A percentile compares a stretch with the other conserved stretches of the same genome.
Conservation (phyloP, 2,888 invertebrate genomes). For the Steromphala cineraria region DNA sequence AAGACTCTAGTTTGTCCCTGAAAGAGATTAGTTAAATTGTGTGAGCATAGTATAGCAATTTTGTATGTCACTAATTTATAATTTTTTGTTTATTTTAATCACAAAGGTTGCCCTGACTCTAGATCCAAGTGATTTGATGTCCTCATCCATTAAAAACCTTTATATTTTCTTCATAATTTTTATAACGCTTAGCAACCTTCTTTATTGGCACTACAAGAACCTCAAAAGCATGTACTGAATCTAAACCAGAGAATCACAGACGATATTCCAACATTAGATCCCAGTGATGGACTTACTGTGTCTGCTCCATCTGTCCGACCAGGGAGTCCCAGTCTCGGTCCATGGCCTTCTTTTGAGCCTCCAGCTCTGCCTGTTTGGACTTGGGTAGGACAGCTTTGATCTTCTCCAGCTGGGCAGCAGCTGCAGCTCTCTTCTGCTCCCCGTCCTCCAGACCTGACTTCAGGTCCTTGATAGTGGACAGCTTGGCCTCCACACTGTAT, state of each 20-base stretch:
- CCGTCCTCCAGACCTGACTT: constrained; percentile 81
- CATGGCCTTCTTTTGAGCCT: constrained; percentile 74
- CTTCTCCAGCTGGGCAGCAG: constrained; percentile 83
- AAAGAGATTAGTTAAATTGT: constrained; percentile 14
- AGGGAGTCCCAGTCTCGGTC: constrained; percentile 84
- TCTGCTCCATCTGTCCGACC: constrained; percentile 82
- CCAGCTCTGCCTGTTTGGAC: constrained; percentile 61
- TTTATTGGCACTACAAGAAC: too few relatives aligned
- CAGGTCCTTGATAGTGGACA: constrained; percentile 78
- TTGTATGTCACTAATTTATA: background rate
- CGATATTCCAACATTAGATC: background rate
- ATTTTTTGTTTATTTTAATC: background rate
- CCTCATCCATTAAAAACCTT: too few relatives aligned
- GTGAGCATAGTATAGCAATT: background rate
- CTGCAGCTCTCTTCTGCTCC: constrained; percentile 81
- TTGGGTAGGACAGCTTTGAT: constrained; percentile 63
- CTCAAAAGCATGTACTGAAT: too few relatives aligned
- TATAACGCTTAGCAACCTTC: too few relatives aligned
- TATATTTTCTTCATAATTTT: too few relatives aligned
- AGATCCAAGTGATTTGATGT: too few relatives aligned
- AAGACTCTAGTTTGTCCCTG: constrained; percentile 65
- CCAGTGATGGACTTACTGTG: constrained; percentile 74
- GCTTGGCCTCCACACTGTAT: constrained; percentile 93
- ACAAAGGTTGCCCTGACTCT: too few relatives aligned
- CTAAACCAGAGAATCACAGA: too few relatives aligned